Percentiles rank a stretch among this genome's conserved stretches.
These are phyloP conservation scores for Propithecus coquereli DNA, from an alignment of 2,113 vertebrate species.

Conservation along the genomic window DNA sequence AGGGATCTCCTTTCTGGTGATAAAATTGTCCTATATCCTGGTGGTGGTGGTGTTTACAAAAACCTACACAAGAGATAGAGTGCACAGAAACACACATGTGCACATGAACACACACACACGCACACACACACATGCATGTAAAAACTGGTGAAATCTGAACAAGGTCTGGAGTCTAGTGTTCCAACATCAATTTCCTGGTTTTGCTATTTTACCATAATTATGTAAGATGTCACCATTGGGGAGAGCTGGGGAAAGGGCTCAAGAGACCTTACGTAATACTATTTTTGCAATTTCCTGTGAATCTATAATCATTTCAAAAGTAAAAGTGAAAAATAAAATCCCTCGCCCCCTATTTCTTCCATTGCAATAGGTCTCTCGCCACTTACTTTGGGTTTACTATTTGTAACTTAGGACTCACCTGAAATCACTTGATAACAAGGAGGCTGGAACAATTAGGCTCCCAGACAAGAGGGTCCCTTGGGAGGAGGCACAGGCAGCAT, in stretches of 20 bases:
- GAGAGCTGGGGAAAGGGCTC: neutral
- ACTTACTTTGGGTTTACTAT: neutral
- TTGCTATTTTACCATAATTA: neutral
- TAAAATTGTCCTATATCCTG: neutral
- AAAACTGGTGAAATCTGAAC: neutral
- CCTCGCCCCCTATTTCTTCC: neutral
- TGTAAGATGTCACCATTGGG: neutral
- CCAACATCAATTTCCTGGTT: neutral
- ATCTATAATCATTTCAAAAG: neutral
- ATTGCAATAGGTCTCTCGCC: neutral
- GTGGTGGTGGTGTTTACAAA: neutral
- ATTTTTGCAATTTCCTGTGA: neutral
- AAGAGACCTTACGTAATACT: neutral
- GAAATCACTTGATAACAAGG: neutral
- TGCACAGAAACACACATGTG: neutral
- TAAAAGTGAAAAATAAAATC: neutral
- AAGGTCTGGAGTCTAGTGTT: neutral
- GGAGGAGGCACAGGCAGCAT: neutral
- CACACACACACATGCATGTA: neutral
- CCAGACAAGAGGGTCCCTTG: accelerated
- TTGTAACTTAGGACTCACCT: neutral
- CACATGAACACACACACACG: neutral
- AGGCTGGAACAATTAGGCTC: accelerated
- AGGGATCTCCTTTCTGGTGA: neutral
- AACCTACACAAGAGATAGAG: neutral